Conservation (phyloP, 2,113 vertebrate species). For the Gambusia holbrooki region DNA sequence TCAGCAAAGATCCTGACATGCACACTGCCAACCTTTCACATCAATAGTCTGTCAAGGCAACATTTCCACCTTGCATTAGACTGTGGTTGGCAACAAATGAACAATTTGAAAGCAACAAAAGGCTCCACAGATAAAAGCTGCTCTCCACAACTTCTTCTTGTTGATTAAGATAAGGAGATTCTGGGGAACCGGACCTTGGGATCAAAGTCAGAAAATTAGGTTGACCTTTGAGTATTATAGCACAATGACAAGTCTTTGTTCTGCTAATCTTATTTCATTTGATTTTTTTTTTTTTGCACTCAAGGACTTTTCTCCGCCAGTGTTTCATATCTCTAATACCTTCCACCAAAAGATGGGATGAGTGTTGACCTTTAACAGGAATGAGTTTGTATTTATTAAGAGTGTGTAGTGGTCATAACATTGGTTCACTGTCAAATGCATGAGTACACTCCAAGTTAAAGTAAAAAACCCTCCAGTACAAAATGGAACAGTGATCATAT, state of each 20-base stretch:
- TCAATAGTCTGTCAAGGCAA: constrained; percentile 57
- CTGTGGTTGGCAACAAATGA: constrained; percentile 28
- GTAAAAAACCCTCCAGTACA: background rate
- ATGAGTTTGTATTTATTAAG: too few species aligned
- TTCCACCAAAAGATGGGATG: background rate
- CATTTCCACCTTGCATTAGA: constrained; percentile 35
- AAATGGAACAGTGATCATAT: too few species aligned
- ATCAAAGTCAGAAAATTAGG: constrained; percentile 26
- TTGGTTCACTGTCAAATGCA: background rate
- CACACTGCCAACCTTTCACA: constrained; percentile 63
- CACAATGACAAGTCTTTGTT: constrained; percentile 14
- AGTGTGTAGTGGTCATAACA: background rate
- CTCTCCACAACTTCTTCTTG: constrained; percentile 17
- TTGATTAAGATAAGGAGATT: constrained; percentile 39
- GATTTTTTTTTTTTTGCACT: constrained; percentile 1
- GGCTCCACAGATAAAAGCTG: constrained; percentile 9
- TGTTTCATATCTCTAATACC: background rate
- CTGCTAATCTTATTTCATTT: constrained; percentile 7
- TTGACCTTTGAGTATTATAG: constrained; percentile 17
- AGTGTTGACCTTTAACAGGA: background rate
- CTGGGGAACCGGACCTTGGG: constrained; percentile 22
- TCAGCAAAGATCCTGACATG: constrained; percentile 40
- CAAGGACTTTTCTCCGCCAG: constrained; percentile 3
- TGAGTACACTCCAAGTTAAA: background rate
- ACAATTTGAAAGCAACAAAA: constrained; percentile 16